Evolutionary conservation across 2,797 vertebrate genomes (phyloP), one percentile per base, ranked within the genome.

Genomic region (Lagodon rhomboides): DNA sequence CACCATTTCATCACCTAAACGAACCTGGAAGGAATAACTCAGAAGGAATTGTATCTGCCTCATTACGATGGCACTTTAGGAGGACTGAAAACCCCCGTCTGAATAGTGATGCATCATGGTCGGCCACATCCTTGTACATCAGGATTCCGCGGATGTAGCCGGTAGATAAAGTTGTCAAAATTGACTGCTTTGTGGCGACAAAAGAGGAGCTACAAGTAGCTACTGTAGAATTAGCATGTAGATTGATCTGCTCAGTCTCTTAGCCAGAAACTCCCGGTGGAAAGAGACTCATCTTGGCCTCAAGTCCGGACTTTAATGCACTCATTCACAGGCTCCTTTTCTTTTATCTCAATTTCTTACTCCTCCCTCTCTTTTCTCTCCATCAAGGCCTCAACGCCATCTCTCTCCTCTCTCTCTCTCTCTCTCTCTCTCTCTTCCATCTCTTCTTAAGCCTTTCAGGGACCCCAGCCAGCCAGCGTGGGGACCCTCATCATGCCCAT

Each of bases 401-500:
- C 79, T 82, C 82, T 60, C 73, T 78, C 78, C n/a, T 72, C 44
- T 66, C 77, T 80, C 62, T 60, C 76, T 87, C 84, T 80, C 58
- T 82, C 67, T 78, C 77, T 81, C 62, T n/a, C n/a, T n/a, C n/a
- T 27, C 7, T 34, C 34, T 34, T 75, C 85, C 70, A 77, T 86
- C 83, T 84, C 82, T 77, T 87, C 88, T 87, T 89, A 93, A 93
- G 89, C 89, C 88, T 89, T 89, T 91, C 84, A 87, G 87, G 91
- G 89, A 87, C 88, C 91, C 85, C 76, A 68, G 89, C 87, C 89
- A 83, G 86, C 82, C 77, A 81, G 87, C 86, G 71, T 73, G 85
- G 92, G 86, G 91, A 94, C 93, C 93, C 93, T 94, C 91, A 92
- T 93, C 91, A 80, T 92, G 92, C 88, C 92, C 87, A 80, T 91